Evolutionary conservation across 2,797 vertebrate genomes (phyloP).

Genomic region (Tiaroga cobitis): DNA sequence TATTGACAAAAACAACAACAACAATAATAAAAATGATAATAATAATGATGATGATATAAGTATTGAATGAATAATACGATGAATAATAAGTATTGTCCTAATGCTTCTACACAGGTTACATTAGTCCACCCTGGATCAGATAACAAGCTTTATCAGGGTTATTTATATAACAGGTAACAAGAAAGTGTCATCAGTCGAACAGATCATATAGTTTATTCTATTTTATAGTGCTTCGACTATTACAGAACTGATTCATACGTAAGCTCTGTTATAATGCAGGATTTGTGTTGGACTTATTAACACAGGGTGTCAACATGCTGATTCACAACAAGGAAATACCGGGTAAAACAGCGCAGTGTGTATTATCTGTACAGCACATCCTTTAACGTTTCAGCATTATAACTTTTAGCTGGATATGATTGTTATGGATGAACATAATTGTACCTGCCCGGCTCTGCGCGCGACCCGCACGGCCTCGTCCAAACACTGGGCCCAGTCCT

Average conservation of each 20-base stretch:
- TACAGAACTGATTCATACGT: too few species aligned
- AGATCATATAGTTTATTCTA: neutral
- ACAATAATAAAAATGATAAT: neutral
- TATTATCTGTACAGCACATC: too few species aligned
- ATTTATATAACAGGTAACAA: slow-evolving; percentile 17
- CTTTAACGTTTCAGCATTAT: neutral
- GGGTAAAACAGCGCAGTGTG: neutral
- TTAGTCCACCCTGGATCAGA: neutral
- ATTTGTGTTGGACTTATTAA: neutral
- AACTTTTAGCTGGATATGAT: neutral
- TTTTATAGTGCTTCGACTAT: neutral
- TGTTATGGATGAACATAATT: neutral
- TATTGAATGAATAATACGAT: neutral
- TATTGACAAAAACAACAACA: too few species aligned
- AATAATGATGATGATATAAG: too few species aligned
- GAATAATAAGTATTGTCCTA: neutral
- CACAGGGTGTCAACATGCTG: neutral
- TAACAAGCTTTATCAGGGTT: neutral
- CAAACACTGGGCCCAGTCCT: slow-evolving; percentile 79
- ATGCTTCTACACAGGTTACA: neutral
- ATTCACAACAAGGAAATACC: neutral
- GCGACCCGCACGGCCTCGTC: slow-evolving; percentile 81
- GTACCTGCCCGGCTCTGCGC: slow-evolving; percentile 79
- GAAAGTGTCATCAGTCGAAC: neutral
- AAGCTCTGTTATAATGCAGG: neutral